These are phyloP conservation scores for Philypnodon macrostomus DNA, from an alignment of 2,797 vertebrate species.

Conservation along the genomic window DNA sequence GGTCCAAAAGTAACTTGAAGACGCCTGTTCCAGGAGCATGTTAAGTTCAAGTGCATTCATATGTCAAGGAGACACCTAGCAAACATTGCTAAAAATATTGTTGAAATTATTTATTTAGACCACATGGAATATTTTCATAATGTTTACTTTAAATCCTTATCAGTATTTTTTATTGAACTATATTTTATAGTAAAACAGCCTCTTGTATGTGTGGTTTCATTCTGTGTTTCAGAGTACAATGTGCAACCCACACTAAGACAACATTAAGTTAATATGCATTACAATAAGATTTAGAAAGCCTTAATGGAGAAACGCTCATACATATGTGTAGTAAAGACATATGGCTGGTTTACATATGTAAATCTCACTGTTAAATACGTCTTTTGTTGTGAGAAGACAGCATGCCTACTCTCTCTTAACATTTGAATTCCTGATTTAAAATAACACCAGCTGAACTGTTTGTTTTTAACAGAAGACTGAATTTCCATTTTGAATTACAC, in stretches of 20 bases:
- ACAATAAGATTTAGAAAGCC: neutral
- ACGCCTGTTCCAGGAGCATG: too few relatives aligned
- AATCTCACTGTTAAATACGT: neutral
- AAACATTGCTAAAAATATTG: too few relatives aligned
- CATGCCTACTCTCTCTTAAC: neutral
- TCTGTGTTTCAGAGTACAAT: neutral
- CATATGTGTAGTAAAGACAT: neutral
- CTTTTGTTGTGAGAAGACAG: neutral
- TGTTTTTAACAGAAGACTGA: slow-evolving; percentile 5
- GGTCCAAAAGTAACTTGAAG: too few relatives aligned
- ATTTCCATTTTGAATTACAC: neutral
- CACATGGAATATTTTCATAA: too few relatives aligned
- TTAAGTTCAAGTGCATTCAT: too few relatives aligned
- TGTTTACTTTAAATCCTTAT: too few relatives aligned
- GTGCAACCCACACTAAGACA: neutral
- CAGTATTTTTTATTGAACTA: too few relatives aligned
- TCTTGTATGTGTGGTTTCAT: neutral
- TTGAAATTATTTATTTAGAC: too few relatives aligned
- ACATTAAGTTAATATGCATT: slow-evolving; percentile 7
- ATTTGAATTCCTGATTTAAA: slow-evolving; percentile 12
- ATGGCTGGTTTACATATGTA: neutral
- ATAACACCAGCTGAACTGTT: slow-evolving; percentile 6
- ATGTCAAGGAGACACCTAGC: too few relatives aligned
- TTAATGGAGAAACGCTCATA: neutral
- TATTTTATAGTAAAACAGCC: neutral